phyloP scores from a whole-genome alignment of 2,113 vertebrate genomes.

The Oreochromis tanganicae region DNA sequence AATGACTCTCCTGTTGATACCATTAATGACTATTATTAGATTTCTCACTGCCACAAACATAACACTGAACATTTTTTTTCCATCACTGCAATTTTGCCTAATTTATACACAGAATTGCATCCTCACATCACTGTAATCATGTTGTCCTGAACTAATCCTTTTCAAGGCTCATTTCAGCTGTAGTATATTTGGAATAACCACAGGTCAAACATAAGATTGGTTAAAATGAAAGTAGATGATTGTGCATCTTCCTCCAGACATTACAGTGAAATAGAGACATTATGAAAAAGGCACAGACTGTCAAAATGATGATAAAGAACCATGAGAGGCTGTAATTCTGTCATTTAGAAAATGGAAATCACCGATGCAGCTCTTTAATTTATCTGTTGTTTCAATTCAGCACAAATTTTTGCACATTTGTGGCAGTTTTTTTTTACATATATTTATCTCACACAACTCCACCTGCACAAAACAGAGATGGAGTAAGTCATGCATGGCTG shows the following conservation, averaged over 20 bases:
- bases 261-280: conserved; percentile 23
- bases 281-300: conserved; percentile 22
- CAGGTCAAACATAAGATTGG: conserved; percentile 27
- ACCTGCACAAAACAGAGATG: conserved; percentile 69
- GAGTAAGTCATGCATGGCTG: conserved; percentile 76
- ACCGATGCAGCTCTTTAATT: conserved; percentile 71
- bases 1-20: neutral
- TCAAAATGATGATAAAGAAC: conserved; percentile 64
- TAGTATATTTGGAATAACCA: neutral
- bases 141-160: neutral
- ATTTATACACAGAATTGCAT: neutral
- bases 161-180: conserved; percentile 8
- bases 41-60: conserved; percentile 5
- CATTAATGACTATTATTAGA: neutral
- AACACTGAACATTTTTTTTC: neutral
- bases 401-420: conserved; percentile 68
- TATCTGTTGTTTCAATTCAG: conserved; percentile 74
- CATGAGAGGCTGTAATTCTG: conserved; percentile 60
- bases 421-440: conserved; percentile 48
- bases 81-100: neutral
- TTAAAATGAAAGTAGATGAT: conserved; percentile 52
- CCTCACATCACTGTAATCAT: neutral
- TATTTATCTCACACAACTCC: conserved; percentile 65
- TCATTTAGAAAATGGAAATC: conserved; percentile 68
- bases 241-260: conserved; percentile 29